Base-by-base conservation (phyloP, 2,113 vertebrate genomes). In the Oxyruncus cristatus region DNA sequence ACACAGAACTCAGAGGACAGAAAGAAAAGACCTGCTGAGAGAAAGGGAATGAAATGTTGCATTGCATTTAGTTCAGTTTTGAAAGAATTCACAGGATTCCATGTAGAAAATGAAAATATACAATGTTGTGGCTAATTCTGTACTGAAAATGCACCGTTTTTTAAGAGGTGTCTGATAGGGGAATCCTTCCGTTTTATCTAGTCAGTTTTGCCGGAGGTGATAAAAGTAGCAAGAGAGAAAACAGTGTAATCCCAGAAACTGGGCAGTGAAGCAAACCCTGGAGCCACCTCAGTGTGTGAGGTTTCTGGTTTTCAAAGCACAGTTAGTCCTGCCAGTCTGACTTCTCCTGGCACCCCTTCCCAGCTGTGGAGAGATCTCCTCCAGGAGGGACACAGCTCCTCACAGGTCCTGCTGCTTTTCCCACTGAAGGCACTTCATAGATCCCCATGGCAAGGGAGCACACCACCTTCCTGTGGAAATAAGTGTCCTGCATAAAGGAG, bases 331-430 rank as follows among this genome's bases (percentile, higher is more conserved):
- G 39, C 49, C 63, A 59, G 0, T 33, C 41, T 47, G 30, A 41
- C 35, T 37, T 32, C 50, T 65, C 39, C 20, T 53, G 52, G 61
- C 85, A 63, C 20, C 32, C 12, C 53, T 13, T 59, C 75, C 35
- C 27, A 4, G 5, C 47, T 35, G 13, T 4, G 1, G 46, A 62
- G 65, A 81, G 14, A 44, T n/a, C 73, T 56, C 41, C 52, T 63
- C 28, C 28, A 23, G 65, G 62, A 55, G 24, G 46, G 56, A 37
- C 46, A 6, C 41, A 20, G 65, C 55, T 77, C 15, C 41, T 52
- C 0, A 0, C 37, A 12, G 14, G 12, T 75, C 35, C 30, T 41
- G 5, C 27, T 3, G 7, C 46, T 71, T 35, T 74, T 78, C 63
- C 84, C 47, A 26, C 1, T 0, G 2, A 14, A 50, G 46, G 13